These are phyloP conservation scores for Campoplex capitator DNA, from an alignment of 2,888 invertebrate genomes.

Conservation along the genomic window DNA sequence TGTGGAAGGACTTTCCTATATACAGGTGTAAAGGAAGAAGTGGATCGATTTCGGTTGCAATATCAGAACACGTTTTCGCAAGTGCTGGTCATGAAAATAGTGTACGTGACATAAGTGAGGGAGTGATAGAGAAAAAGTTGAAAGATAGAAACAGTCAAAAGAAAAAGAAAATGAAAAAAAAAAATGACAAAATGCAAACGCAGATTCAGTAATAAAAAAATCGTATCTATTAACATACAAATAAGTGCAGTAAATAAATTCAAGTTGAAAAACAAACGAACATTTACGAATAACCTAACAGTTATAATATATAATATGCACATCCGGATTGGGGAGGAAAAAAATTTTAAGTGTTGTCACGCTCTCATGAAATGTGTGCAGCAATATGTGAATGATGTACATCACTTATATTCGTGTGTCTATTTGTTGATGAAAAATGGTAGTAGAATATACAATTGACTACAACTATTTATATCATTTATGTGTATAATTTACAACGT, in stretches of 20 bases:
- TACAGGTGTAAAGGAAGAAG: constrained; percentile 43
- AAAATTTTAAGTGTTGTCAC: constrained; percentile 39
- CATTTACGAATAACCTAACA: constrained; percentile 46
- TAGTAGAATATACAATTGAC: constrained; percentile 84
- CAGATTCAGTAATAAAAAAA: constrained; percentile 78
- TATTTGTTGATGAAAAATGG: constrained; percentile 63
- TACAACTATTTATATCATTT: constrained; percentile 49
- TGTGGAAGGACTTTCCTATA: constrained; percentile 35
- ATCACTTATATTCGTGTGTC: constrained; percentile 57
- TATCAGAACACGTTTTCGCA: constrained; percentile 45
- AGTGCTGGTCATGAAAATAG: constrained; percentile 48
- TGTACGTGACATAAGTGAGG: constrained; percentile 32
- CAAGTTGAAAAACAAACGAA: constrained; percentile 57
- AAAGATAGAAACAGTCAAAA: constrained; percentile 14
- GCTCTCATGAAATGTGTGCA: constrained; percentile 28
- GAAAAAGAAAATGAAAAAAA: constrained; percentile 6
- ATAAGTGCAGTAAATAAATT: constrained; percentile 64
- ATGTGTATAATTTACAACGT: constrained; percentile 81
- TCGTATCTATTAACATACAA: constrained; percentile 80
- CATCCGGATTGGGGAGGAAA: constrained; percentile 40
- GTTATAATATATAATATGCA: constrained; percentile 63
- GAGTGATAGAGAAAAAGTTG: constrained; percentile 8
- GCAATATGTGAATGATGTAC: constrained; percentile 72
- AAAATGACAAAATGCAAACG: constrained; percentile 80
- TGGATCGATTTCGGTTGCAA: constrained; percentile 22